Percentiles rank a stretch among this genome's conserved stretches.
Conservation (phyloP, 2,113 vertebrate genomes). For the Onychorhynchus coronatus region DNA sequence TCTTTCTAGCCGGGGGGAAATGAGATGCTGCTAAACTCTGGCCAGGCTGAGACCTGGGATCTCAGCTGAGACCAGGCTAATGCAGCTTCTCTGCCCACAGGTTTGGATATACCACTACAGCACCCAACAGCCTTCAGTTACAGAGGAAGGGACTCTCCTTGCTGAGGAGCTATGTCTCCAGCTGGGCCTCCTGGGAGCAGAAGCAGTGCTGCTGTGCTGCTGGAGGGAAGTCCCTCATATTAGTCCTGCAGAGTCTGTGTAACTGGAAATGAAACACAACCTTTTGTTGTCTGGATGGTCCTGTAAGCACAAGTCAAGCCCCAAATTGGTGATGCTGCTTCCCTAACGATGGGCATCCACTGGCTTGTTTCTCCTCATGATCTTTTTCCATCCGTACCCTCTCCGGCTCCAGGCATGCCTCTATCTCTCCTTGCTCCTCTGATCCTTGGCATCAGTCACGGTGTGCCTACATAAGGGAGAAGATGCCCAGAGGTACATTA, state of each 20-base stretch:
- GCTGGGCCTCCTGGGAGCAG: background rate
- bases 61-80: background rate
- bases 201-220: rapidly evolving
- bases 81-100: background rate
- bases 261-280: background rate
- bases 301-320: background rate
- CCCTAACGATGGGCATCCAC: background rate
- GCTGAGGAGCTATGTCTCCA: background rate
- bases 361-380: background rate
- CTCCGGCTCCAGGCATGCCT: background rate
- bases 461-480: background rate
- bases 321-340: background rate
- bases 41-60: too few species aligned
- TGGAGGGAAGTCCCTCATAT: background rate
- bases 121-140: background rate
- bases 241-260: background rate
- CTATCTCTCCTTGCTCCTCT: background rate
- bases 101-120: background rate
- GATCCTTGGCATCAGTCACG: background rate
- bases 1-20: background rate
- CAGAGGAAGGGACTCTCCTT: background rate
- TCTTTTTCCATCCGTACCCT: background rate
- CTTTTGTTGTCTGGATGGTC: background rate
- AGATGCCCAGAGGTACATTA: background rate
- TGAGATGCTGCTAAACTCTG: background rate